These are phyloP conservation scores for Bufo gargarizans DNA, from an alignment of 2,113 vertebrate genomes.

Conservation along the genomic window DNA sequence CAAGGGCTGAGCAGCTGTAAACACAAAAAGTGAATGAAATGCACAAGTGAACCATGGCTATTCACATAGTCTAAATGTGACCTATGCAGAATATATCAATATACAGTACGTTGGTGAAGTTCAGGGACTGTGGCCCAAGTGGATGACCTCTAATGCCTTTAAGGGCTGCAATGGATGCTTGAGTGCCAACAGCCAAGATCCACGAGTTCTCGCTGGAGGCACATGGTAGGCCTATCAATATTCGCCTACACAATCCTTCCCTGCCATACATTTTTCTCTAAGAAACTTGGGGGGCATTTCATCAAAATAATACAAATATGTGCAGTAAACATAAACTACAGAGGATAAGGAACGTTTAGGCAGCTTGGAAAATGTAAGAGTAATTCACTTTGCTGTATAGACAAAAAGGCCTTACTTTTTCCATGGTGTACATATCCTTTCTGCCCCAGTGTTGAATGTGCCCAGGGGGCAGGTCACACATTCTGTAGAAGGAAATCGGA, in stretches of 20 bases:
- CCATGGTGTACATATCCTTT: conserved; percentile 67
- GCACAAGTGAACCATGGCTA: background rate
- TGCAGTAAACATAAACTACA: background rate
- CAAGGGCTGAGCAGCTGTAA: conserved; percentile 66
- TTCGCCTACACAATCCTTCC: background rate
- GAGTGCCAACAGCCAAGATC: too few relatives aligned
- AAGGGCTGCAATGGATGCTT: too few relatives aligned
- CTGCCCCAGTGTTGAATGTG: conserved; percentile 63
- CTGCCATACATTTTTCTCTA: background rate
- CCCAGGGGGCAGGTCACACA: conserved; percentile 63
- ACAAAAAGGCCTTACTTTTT: conserved; percentile 64
- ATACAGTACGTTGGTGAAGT: too few relatives aligned
- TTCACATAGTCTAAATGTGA: too few relatives aligned
- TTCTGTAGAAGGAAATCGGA: conserved; percentile 52
- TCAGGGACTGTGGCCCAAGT: too few relatives aligned
- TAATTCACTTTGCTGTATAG: background rate
- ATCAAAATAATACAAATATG: background rate
- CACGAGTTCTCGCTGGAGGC: background rate
- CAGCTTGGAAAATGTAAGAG: too few relatives aligned
- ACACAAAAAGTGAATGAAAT: background rate
- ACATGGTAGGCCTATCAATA: background rate
- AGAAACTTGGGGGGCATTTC: background rate
- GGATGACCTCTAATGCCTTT: too few relatives aligned
- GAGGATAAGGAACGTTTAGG: too few relatives aligned
- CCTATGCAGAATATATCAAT: too few relatives aligned